Conservation (phyloP, 1,140 invertebrate genomes). For the Diorhabda elongata region DNA sequence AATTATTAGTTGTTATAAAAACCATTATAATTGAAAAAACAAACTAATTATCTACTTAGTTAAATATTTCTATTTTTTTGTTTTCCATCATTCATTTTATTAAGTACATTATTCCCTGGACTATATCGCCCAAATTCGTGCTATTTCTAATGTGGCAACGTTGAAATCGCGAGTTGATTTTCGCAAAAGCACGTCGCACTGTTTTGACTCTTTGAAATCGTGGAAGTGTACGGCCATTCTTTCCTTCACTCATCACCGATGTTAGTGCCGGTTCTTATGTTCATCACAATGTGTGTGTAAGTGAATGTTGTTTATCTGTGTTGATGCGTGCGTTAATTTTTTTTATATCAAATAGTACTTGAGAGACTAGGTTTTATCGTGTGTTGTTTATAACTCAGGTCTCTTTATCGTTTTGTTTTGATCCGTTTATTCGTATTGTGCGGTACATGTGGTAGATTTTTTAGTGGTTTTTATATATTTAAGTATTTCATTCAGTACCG, state of each 20-base stretch:
- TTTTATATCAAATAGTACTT: not conserved
- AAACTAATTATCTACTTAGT: too few relatives aligned
- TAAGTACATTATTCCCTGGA: not conserved
- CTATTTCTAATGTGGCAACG: not conserved
- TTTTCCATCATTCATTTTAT: too few relatives aligned
- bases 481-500: too few relatives aligned
- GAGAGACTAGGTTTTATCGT: not conserved
- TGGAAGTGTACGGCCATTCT: not conserved
- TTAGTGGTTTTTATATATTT: not conserved
- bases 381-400: not conserved
- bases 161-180: not conserved
- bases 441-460: not conserved
- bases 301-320: not conserved
- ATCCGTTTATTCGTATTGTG: not conserved
- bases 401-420: not conserved
- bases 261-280: not conserved
- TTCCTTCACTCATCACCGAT: not conserved
- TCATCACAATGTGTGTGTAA: not conserved
- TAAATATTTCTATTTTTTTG: too few relatives aligned
- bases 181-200: conserved; percentile 8
- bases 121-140: not conserved
- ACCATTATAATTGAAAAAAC: too few relatives aligned
- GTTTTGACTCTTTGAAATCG: conserved; percentile 12
- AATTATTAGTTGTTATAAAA: too few relatives aligned
- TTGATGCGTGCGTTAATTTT: not conserved